These are phyloP conservation scores for Willowsia nigromaculata DNA, from an alignment of 2,888 invertebrate genomes.

Conservation along the genomic window DNA sequence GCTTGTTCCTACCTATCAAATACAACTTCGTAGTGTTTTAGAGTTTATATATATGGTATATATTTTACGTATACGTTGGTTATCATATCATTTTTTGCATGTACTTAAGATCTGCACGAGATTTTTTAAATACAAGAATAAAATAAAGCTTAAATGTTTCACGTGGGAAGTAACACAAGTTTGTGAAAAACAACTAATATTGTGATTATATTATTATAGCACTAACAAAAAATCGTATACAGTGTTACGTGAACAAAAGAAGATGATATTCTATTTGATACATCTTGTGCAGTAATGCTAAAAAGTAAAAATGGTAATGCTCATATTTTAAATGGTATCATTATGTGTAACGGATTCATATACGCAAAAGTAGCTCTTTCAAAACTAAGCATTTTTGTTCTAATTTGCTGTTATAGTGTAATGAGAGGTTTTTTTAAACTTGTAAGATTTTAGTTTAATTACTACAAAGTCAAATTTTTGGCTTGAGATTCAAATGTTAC, in stretches of 20 bases:
- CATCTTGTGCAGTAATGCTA: background rate
- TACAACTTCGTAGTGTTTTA: background rate
- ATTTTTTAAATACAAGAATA: constrained; percentile 22
- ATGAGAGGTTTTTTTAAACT: no score
- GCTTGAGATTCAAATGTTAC: no score
- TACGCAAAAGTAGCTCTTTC: no score
- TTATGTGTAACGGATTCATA: background rate
- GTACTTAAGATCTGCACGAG: background rate
- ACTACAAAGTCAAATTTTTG: no score
- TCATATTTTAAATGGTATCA: constrained; percentile 2
- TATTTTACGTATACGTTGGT: constrained; percentile 44
- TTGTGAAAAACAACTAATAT: constrained; percentile 24
- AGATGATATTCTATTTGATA: background rate
- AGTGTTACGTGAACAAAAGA: constrained; percentile 13
- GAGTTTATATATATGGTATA: constrained; percentile 5
- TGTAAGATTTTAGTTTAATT: no score
- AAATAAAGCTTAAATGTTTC: constrained; percentile 47
- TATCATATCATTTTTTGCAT: constrained; percentile 24
- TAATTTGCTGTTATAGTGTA: no score
- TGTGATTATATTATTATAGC: background rate
- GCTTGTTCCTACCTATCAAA: constrained; percentile 23
- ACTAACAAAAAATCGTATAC: constrained; percentile 51
- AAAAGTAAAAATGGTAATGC: constrained; percentile 21
- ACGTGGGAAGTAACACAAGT: constrained; percentile 31
- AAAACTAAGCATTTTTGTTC: no score